phyloP scores from a whole-genome alignment of 1,140 invertebrate species.

The Tetranychus urticae region DNA sequence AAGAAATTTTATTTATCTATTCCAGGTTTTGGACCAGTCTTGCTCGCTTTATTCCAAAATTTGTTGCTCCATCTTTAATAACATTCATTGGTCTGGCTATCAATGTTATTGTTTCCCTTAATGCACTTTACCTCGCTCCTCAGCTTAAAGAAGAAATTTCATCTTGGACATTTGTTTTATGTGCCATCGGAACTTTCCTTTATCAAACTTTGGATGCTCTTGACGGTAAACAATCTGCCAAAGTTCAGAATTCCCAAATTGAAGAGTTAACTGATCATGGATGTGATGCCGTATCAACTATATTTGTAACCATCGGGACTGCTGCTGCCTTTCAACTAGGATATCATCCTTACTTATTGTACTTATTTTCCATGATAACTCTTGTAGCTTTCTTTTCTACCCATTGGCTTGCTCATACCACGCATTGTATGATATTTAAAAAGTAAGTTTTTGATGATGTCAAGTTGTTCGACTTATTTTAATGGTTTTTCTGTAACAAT shows the following conservation, averaged over 20 bases:
- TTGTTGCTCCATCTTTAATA: constrained; percentile 11
- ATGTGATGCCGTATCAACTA: constrained; percentile 43
- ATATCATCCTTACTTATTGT: constrained; percentile 68
- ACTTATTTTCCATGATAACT: constrained; percentile 77
- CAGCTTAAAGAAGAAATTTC: constrained; percentile 24
- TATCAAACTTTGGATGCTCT: constrained; percentile 34
- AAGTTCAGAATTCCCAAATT: constrained; percentile 25
- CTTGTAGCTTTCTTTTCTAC: constrained; percentile 90
- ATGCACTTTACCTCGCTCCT: constrained; percentile 11
- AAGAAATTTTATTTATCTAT: not conserved
- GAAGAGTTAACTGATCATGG: constrained; percentile 98
- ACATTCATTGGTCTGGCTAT: constrained; percentile 12
- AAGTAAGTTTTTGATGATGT: constrained; percentile 20
- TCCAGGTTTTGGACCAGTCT: constrained; percentile 13
- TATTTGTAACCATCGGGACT: constrained; percentile 79
- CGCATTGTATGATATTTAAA: constrained; percentile 67
- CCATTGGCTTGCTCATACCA: constrained; percentile 98
- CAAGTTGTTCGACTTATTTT: no score
- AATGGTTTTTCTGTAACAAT: not conserved
- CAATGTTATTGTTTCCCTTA: constrained; percentile 12
- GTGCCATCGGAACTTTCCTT: constrained; percentile 27
- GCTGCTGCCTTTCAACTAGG: constrained; percentile 76
- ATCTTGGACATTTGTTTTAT: constrained; percentile 24
- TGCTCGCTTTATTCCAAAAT: constrained; percentile 10
- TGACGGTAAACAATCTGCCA: constrained; percentile 32